These are phyloP conservation scores for Panulirus ornatus DNA, from an alignment of 1,140 invertebrate species.

Conservation along the genomic window DNA sequence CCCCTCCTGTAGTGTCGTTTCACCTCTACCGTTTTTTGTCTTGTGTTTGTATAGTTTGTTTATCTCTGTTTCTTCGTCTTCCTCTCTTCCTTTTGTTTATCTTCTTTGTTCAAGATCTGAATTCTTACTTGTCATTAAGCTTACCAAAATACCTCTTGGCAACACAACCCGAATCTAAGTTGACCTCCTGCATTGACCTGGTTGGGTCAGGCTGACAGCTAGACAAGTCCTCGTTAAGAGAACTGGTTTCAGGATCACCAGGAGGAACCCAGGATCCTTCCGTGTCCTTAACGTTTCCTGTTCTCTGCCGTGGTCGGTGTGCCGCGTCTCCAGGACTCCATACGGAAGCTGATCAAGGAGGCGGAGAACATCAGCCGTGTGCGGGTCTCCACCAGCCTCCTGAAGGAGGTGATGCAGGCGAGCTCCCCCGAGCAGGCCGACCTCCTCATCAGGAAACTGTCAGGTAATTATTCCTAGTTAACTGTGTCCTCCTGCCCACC, in stretches of 20 bases:
- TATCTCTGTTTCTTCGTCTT: background rate
- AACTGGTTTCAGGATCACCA: no score
- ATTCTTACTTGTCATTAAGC: no score
- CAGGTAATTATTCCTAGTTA: constrained; percentile 66
- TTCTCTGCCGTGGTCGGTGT: background rate
- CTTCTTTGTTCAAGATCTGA: background rate
- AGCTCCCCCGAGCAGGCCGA: constrained; percentile 66
- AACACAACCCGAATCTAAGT: no score
- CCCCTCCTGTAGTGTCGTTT: background rate
- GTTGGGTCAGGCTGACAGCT: no score
- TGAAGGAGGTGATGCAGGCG: constrained; percentile 73
- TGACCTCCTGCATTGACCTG: no score
- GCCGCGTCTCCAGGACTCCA: constrained; percentile 55
- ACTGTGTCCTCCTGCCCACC: background rate
- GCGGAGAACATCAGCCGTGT: constrained; percentile 71
- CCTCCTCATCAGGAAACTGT: constrained; percentile 68
- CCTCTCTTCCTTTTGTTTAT: background rate
- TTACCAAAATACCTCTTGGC: no score
- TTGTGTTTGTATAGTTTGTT: background rate
- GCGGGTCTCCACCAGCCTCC: constrained; percentile 64
- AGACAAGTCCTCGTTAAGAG: no score
- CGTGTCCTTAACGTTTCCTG: background rate
- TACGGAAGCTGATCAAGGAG: constrained; percentile 71
- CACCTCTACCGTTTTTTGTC: background rate
- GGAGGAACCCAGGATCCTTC: no score